Percentiles rank a stretch among this genome's conserved stretches.
Evolutionary conservation across 2,888 invertebrate genomes (phyloP).

Genomic region (Clepsis dumicolana): DNA sequence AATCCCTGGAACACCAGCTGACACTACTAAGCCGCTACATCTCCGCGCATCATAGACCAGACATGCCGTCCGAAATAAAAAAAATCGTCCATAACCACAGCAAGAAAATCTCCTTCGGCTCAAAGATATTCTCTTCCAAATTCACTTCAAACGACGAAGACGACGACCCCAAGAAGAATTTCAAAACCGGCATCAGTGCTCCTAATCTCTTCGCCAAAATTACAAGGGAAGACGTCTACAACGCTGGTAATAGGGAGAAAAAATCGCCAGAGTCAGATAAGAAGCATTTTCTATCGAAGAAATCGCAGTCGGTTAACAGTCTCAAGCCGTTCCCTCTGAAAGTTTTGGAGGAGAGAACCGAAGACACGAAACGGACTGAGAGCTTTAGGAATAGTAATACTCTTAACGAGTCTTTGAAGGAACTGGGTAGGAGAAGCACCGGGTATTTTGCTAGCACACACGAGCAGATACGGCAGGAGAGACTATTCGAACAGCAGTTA

Average conservation of each 20-base stretch:
- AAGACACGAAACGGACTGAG: slow-evolving; percentile 72
- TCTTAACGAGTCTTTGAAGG: slow-evolving; percentile 71
- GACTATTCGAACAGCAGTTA: slow-evolving; percentile 79
- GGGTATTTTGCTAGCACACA: slow-evolving; percentile 89
- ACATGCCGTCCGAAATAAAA: slow-evolving; percentile 91
- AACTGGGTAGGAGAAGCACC: slow-evolving; percentile 63
- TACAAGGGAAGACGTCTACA: slow-evolving; percentile 62
- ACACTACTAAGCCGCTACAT: slow-evolving; percentile 90
- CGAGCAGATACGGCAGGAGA: slow-evolving; percentile 89
- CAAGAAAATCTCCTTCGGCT: slow-evolving; percentile 75
- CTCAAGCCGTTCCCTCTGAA: slow-evolving; percentile 75
- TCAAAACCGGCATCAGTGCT: slow-evolving; percentile 72
- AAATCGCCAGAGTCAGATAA: slow-evolving; percentile 63
- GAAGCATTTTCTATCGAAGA: slow-evolving; percentile 73
- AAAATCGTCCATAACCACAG: slow-evolving; percentile 89
- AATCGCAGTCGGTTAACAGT: slow-evolving; percentile 72
- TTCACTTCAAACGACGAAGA: slow-evolving; percentile 72
- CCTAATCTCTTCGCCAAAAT: slow-evolving; percentile 79
- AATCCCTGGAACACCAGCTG: slow-evolving; percentile 91
- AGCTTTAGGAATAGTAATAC: slow-evolving; percentile 69
- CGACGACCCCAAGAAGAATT: slow-evolving; percentile 69
- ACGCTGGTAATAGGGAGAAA: slow-evolving; percentile 53
- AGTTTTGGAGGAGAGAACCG: slow-evolving; percentile 81
- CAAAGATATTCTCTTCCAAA: slow-evolving; percentile 75
- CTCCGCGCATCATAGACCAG: slow-evolving; percentile 88